Percentiles rank a stretch among this genome's conserved stretches.
These are phyloP conservation scores for Hydropsyche tenuis DNA, from an alignment of 1,140 invertebrate species.

Conservation along the genomic window DNA sequence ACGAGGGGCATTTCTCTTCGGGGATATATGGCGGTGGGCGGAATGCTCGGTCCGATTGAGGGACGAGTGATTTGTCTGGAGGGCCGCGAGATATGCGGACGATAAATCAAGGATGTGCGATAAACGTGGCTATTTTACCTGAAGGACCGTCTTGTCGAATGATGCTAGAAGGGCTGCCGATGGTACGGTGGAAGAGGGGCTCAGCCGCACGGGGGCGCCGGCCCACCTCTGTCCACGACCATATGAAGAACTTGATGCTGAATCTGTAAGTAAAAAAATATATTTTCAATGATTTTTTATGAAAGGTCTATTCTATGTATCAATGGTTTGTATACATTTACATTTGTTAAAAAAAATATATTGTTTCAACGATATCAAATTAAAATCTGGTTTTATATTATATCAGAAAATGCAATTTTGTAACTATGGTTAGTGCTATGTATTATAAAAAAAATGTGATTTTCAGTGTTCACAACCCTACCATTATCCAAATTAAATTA, in stretches of 20 bases:
- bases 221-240: conserved; percentile 46
- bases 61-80: background rate
- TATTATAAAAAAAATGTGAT: too few relatives aligned
- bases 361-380: background rate
- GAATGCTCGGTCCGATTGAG: background rate
- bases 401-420: too few relatives aligned
- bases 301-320: background rate
- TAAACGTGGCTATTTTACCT: conserved; percentile 52
- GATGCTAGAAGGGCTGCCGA: conserved; percentile 63
- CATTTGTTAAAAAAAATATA: background rate
- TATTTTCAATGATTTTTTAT: background rate
- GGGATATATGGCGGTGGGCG: background rate
- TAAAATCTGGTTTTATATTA: too few relatives aligned
- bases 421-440: too few relatives aligned
- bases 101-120: conserved; percentile 15
- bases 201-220: conserved; percentile 53
- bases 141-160: conserved; percentile 71
- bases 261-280: conserved; percentile 37
- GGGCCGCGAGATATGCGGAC: conserved; percentile 1
- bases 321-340: background rate
- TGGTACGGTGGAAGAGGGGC: conserved; percentile 53
- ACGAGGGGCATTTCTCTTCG: background rate
- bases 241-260: conserved; percentile 36
- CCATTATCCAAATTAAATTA: conserved; percentile 5
- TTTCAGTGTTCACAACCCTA: background rate